Conservation (phyloP, 2,113 vertebrate species). For the Rhinolophus ferrumequinum region DNA sequence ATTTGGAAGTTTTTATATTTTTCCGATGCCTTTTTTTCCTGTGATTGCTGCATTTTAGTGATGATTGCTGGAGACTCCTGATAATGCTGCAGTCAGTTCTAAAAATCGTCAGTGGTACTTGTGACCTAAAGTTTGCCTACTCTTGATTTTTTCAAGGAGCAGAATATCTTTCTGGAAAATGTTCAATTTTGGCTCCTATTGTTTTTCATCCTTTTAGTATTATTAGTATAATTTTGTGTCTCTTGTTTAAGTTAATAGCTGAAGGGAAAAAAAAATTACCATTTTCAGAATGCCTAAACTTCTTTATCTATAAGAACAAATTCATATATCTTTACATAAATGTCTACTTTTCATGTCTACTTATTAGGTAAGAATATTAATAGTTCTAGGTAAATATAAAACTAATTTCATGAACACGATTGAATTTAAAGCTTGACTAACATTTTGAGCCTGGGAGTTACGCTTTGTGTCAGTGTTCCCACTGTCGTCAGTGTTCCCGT, state of each 20-base stretch:
- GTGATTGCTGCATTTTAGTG: background rate
- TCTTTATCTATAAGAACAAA: background rate
- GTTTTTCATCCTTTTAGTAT: background rate
- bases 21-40: background rate
- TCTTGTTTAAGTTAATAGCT: background rate
- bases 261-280: background rate
- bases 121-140: background rate
- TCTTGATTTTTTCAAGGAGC: background rate
- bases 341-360: background rate
- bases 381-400: background rate
- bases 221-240: background rate
- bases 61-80: background rate
- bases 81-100: background rate
- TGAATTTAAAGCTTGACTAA: background rate
- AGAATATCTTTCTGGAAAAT: background rate
- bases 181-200: background rate
- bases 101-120: background rate
- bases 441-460: background rate
- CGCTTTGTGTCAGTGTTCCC: background rate
- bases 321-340: background rate
- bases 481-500: background rate
- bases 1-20: background rate
- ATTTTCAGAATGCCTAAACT: background rate
- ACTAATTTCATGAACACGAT: background rate
- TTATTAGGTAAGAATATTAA: background rate